A percentile compares a stretch with the other conserved stretches of the same genome.
Evolutionary conservation across 2,888 invertebrate species (phyloP).

Genomic region (Epistrophe grossulariae): DNA sequence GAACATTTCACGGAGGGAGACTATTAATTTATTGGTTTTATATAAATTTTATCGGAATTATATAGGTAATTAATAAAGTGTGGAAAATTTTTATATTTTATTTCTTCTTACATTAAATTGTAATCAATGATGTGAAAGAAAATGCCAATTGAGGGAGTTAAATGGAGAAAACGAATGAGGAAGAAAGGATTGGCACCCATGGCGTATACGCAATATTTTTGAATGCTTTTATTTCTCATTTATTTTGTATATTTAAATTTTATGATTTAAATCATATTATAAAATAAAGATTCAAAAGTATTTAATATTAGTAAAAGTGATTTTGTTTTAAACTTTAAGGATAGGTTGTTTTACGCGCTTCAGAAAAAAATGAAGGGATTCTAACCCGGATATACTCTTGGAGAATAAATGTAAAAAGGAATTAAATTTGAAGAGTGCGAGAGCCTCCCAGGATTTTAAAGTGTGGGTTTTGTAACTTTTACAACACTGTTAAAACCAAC

Average conservation of each 20-base stretch:
- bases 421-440: too few relatives aligned
- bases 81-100: conserved; percentile 3
- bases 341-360: too few relatives aligned
- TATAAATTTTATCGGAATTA: not conserved
- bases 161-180: not conserved
- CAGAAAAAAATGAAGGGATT: too few relatives aligned
- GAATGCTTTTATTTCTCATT: not conserved
- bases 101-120: not conserved
- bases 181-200: not conserved
- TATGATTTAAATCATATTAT: too few relatives aligned
- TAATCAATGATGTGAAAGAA: not conserved
- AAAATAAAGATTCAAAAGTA: too few relatives aligned
- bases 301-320: too few relatives aligned
- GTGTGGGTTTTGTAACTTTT: too few relatives aligned
- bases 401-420: too few relatives aligned
- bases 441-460: too few relatives aligned
- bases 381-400: too few relatives aligned
- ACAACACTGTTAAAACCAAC: too few relatives aligned
- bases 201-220: conserved; percentile 39
- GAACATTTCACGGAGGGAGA: not conserved
- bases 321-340: too few relatives aligned
- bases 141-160: not conserved
- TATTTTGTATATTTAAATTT: not conserved
- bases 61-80: not conserved
- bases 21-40: conserved; percentile 45